Evolutionary conservation across 2,888 invertebrate genomes (phyloP).

Genomic region (Drosophila koepferae): DNA sequence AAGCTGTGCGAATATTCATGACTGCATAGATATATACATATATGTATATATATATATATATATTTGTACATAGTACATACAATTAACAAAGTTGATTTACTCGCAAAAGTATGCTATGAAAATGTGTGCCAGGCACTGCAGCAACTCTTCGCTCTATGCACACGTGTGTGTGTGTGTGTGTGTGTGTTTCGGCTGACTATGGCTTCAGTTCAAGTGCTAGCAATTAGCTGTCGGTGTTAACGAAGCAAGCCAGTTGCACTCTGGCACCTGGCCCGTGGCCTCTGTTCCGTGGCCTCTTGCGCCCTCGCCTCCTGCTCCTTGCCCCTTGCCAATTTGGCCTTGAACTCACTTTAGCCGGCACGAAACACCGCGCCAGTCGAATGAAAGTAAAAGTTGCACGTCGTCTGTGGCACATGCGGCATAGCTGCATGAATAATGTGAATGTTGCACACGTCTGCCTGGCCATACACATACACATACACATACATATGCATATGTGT

Average conservation of each 20-base stretch:
- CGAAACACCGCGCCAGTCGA: slow-evolving; percentile 63
- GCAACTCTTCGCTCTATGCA: background rate
- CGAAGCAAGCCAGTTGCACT: slow-evolving; percentile 17
- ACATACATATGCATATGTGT: background rate
- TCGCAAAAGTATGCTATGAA: slow-evolving; percentile 59
- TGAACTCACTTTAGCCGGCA: slow-evolving; percentile 70
- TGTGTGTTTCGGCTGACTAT: slow-evolving; percentile 15
- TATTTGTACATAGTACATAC: background rate
- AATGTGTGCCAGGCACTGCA: slow-evolving; percentile 27
- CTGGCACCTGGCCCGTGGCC: background rate
- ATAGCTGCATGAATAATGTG: slow-evolving; percentile 75
- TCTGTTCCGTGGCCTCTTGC: background rate
- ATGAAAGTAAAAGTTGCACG: slow-evolving; percentile 73
- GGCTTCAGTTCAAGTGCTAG: slow-evolving; percentile 37
- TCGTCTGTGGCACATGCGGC: slow-evolving; percentile 60
- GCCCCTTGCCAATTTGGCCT: slow-evolving; percentile 51
- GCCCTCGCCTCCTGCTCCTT: background rate
- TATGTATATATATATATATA: no score
- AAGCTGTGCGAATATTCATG: slow-evolving; percentile 2
- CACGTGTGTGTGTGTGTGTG: slow-evolving; percentile 4
- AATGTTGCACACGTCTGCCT: slow-evolving; percentile 20
- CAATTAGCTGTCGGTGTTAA: slow-evolving; percentile 59
- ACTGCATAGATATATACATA: no score
- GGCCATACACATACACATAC: no score
- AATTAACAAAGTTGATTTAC: background rate